Conservation (phyloP, 2,888 invertebrate species). For the Microctonus brassicae region DNA sequence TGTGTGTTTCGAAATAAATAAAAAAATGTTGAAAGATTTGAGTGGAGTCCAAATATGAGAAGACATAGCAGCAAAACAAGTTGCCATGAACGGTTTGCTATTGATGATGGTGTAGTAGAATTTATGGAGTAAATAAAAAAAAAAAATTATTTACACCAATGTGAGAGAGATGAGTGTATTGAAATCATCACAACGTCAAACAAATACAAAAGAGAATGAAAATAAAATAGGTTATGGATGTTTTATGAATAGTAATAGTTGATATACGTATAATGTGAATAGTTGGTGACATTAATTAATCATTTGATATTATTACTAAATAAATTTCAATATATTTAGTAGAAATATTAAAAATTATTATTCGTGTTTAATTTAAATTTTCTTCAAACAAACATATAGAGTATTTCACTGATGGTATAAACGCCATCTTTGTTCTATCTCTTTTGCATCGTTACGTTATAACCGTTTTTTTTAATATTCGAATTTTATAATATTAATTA, state of each 20-base stretch:
- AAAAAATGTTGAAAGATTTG: neutral
- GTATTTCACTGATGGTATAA: neutral
- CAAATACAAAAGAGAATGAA: neutral
- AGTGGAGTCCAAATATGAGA: neutral
- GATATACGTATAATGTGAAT: neutral
- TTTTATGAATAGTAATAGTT: neutral
- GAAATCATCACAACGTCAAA: neutral
- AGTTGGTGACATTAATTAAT: neutral
- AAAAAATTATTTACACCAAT: neutral
- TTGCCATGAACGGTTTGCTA: slow-evolving; percentile 19
- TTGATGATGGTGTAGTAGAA: neutral
- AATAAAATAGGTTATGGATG: slow-evolving; percentile 8
- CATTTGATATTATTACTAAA: too few relatives aligned
- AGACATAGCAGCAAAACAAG: slow-evolving; percentile 10
- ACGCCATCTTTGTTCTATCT: slow-evolving; percentile 11
- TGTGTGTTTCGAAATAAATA: too few relatives aligned
- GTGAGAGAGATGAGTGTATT: slow-evolving; percentile 12
- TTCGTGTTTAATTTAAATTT: too few relatives aligned
- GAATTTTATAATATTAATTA: too few relatives aligned
- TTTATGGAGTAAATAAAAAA: neutral
- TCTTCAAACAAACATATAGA: neutral
- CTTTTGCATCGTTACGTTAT: slow-evolving; percentile 2
- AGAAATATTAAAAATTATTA: too few relatives aligned
- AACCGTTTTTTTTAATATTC: too few relatives aligned
- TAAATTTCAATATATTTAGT: too few relatives aligned